phyloP scores from a whole-genome alignment of 2,113 vertebrate genomes.

The Lates calcarifer region DNA sequence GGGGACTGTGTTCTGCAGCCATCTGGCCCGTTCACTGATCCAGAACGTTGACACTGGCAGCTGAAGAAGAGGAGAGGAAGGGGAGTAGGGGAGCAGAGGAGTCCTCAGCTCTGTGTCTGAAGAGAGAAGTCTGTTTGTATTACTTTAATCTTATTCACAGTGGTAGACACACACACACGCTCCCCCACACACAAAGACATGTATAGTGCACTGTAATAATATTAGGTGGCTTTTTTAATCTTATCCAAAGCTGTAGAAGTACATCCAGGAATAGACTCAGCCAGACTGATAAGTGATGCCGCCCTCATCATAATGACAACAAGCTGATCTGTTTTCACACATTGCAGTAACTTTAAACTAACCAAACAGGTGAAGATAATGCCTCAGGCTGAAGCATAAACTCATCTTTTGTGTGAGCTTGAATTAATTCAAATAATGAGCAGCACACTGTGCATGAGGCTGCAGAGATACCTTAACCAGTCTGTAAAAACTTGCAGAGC shows the following conservation, averaged over 20 bases:
- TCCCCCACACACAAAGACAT: constrained; percentile 21
- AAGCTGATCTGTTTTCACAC: constrained; percentile 20
- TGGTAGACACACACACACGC: background rate
- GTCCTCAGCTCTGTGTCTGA: constrained; percentile 55
- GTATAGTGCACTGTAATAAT: constrained; percentile 28
- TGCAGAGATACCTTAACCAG: constrained; percentile 4
- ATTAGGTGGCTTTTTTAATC: constrained; percentile 40
- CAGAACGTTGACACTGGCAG: constrained; percentile 82
- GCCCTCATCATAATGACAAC: constrained; percentile 20
- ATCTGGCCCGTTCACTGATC: constrained; percentile 83
- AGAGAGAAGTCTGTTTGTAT: constrained; percentile 64
- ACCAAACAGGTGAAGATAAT: constrained; percentile 16
- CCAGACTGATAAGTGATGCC: constrained; percentile 25
- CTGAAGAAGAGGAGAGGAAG: constrained; percentile 66
- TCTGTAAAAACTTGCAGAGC: constrained; percentile 1
- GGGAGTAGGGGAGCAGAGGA: constrained; percentile 53
- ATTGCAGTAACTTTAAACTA: constrained; percentile 5
- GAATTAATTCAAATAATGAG: constrained; percentile 18
- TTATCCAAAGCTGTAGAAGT: constrained; percentile 15
- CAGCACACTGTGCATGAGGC: background rate
- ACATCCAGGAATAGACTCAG: constrained; percentile 15
- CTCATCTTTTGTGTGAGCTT: constrained; percentile 10
- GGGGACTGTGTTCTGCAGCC: constrained; percentile 75
- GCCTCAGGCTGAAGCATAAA: constrained; percentile 4
- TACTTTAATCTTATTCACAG: constrained; percentile 63